A percentile compares a stretch with the other conserved stretches of the same genome.
These are phyloP conservation scores for Crypturellus tataupa DNA, from an alignment of 2,797 vertebrate genomes.

Conservation along the genomic window DNA sequence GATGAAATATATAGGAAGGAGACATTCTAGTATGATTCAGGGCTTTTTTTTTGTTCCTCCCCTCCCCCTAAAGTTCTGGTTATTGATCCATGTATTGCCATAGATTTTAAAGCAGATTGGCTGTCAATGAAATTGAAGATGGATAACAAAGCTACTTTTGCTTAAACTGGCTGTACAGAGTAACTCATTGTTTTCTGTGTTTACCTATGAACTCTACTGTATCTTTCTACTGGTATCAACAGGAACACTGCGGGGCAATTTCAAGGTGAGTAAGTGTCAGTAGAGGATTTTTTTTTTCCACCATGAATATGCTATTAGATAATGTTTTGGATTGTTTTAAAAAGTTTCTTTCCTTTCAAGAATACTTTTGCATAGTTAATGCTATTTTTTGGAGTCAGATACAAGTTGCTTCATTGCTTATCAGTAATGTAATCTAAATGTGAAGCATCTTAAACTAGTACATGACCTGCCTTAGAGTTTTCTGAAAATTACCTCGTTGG, in stretches of 20 bases:
- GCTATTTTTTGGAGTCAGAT: not conserved
- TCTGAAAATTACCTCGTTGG: not conserved
- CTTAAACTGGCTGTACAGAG: not conserved
- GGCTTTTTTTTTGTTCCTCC: not conserved
- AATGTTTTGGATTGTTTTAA: constrained; percentile 35
- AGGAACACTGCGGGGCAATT: not conserved
- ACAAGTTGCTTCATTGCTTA: not conserved
- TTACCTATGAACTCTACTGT: not conserved
- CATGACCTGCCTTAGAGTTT: not conserved
- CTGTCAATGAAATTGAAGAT: not conserved
- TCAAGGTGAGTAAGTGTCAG: not conserved
- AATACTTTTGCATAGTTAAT: not conserved
- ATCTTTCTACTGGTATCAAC: not conserved
- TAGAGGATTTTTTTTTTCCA: not conserved
- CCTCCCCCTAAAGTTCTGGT: too few relatives aligned
- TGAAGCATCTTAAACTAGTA: not conserved
- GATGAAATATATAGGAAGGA: not conserved
- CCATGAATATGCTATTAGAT: not conserved
- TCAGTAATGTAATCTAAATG: not conserved
- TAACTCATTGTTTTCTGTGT: not conserved
- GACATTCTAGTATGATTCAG: not conserved
- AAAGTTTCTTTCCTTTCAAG: constrained; percentile 11
- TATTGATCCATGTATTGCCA: not conserved
- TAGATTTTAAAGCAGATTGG: not conserved
- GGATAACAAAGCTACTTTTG: not conserved